Conservation (phyloP, 1,140 invertebrate species). For the Apis mellifera region Amel_HAv3.1 CM009942.2:7715001-7715500, state of each 20-base stretch:
- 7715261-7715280: neutral
- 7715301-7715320: no score
- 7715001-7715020: conserved; percentile 78
- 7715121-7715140: conserved; percentile 59
- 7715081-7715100: conserved; percentile 59
- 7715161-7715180: conserved; percentile 43
- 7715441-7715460: neutral
- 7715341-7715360: no score
- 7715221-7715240: conserved; percentile 60
- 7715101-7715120: conserved; percentile 60
- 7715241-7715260: neutral
- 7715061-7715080: conserved; percentile 69
- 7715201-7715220: conserved; percentile 72
- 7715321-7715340: neutral
- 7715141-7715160: conserved; percentile 49
- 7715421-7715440: neutral
- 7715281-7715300: neutral
- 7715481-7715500: conserved; percentile 72
- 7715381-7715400: no score
- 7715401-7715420: no score
- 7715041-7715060: conserved; percentile 78
- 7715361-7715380: neutral
- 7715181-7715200: conserved; percentile 51
- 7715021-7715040: conserved; percentile 74
- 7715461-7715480: conserved; percentile 1